These are phyloP conservation scores for Pocillopora verrucosa DNA, from an alignment of 64 coral and sea anemone genomes.

Conservation along the genomic window DNA sequence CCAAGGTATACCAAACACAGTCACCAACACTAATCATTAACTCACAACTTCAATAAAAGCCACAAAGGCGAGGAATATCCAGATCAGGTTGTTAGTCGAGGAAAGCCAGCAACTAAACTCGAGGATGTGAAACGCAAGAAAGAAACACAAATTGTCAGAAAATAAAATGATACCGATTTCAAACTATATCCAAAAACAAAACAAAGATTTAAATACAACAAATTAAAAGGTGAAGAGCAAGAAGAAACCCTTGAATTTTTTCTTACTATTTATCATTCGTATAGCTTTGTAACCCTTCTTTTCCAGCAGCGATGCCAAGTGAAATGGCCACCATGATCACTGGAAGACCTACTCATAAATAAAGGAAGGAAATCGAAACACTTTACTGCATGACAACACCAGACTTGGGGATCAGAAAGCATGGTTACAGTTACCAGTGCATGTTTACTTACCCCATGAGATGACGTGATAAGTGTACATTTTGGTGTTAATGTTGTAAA, in stretches of 20 bases:
- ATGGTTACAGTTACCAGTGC: background rate
- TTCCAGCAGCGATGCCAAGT: constrained; percentile 3
- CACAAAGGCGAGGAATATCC: background rate
- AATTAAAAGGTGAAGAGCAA: background rate
- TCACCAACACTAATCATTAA: background rate
- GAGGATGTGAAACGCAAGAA: background rate
- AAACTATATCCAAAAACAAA: too few species aligned
- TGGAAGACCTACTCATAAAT: background rate
- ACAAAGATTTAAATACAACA: too few species aligned
- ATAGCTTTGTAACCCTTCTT: constrained; percentile 8
- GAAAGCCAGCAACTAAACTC: background rate
- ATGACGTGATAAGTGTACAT: constrained; percentile 30
- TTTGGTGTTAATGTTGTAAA: constrained; percentile 51
- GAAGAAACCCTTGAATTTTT: background rate
- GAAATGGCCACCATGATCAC: background rate
- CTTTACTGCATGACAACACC: background rate
- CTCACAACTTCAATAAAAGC: background rate
- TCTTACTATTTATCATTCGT: constrained; percentile 18
- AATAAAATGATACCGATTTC: too few species aligned
- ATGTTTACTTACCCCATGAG: constrained; percentile 27
- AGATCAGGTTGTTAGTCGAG: background rate
- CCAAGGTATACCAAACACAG: background rate
- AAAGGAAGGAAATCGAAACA: background rate
- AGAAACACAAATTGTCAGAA: background rate
- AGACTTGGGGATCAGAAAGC: background rate